Evolutionary conservation across 2,113 vertebrate genomes (phyloP).

Genomic region (Machaerirhynchus nigripectus): DNA sequence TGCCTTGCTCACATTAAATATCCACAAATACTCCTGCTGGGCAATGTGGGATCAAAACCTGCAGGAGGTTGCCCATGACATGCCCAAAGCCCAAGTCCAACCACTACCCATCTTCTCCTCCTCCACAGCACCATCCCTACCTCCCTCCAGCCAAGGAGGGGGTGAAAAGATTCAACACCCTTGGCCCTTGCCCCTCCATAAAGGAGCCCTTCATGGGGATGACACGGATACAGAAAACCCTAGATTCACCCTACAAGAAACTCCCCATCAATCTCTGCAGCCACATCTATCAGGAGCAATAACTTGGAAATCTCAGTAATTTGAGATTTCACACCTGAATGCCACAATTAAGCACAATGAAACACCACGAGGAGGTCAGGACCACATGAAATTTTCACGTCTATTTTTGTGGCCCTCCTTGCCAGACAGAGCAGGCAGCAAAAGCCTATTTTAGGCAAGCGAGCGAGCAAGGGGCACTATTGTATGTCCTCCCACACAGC

Average conservation of each 20-base stretch:
- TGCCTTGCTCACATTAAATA: not conserved
- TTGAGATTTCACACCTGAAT: not conserved
- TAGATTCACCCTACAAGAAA: not conserved
- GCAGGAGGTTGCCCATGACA: not conserved
- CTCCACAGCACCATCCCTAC: not conserved
- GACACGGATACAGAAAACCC: accelerated
- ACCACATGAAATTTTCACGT: accelerated
- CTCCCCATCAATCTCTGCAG: not conserved
- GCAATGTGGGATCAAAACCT: accelerated
- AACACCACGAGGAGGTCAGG: not conserved
- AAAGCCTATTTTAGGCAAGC: not conserved
- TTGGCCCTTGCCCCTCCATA: not conserved
- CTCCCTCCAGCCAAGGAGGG: not conserved
- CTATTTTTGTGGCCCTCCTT: not conserved
- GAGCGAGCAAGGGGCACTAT: not conserved
- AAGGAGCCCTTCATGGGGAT: not conserved
- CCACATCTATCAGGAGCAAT: accelerated
- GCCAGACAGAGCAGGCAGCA: not conserved
- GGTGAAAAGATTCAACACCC: not conserved
- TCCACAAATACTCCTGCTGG: accelerated
- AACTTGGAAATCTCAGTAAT: not conserved
- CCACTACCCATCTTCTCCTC: not conserved
- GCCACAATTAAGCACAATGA: not conserved
- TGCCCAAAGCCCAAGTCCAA: not conserved
- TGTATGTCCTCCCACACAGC: not conserved